A percentile compares a stretch with the other conserved stretches of the same genome.
phyloP scores from a whole-genome alignment of 2,113 vertebrate genomes.

The Aptenodytes forsteri region DNA sequence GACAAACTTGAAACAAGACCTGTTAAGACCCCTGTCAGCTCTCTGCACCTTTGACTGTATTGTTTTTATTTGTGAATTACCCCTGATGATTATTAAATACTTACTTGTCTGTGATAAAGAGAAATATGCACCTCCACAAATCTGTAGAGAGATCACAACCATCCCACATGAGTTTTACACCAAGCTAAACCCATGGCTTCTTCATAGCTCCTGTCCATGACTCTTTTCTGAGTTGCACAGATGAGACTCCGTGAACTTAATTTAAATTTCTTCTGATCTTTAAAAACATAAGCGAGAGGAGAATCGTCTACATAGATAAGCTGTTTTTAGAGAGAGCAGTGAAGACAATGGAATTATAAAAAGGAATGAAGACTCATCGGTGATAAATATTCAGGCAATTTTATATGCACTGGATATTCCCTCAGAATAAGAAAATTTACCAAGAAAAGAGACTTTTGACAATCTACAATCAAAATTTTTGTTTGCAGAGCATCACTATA shows the following conservation, averaged over 20 bases:
- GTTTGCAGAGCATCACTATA: not conserved
- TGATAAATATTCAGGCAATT: not conserved
- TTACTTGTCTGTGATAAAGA: not conserved
- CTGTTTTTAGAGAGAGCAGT: not conserved
- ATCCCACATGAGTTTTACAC: not conserved
- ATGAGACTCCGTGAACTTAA: not conserved
- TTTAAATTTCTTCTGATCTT: not conserved
- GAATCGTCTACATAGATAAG: not conserved
- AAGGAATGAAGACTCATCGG: not conserved
- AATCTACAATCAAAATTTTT: not conserved
- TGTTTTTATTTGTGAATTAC: not conserved
- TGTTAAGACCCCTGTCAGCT: not conserved
- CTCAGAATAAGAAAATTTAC: not conserved
- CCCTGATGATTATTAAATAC: not conserved
- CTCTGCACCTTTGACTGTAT: not conserved
- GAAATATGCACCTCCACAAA: not conserved
- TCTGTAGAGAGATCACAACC: not conserved
- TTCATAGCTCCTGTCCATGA: not conserved
- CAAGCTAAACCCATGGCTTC: not conserved
- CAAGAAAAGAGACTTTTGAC: not conserved
- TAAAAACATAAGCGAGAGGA: not conserved
- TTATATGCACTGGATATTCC: not conserved
- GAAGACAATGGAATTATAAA: not conserved
- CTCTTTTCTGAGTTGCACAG: not conserved
- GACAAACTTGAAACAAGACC: not conserved